Base-by-base conservation (phyloP, 2,888 invertebrate genomes). In the Amorpha juglandis region DNA sequence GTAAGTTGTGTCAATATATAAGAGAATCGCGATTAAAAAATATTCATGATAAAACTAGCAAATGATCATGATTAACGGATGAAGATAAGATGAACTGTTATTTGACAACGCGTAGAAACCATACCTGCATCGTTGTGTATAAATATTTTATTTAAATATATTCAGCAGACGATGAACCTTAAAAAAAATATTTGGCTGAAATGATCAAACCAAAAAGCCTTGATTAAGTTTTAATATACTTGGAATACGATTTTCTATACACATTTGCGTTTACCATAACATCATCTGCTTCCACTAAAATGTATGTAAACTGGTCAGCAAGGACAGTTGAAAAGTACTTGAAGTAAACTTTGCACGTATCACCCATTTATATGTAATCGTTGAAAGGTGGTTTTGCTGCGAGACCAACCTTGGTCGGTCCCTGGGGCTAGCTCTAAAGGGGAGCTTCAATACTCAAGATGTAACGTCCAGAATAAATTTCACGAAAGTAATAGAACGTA, bases 301-400 rank as follows among this genome's bases (percentile, higher is more conserved):
- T 38, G 7, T 38, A 9, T 9, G 9, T 7, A 38, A 7, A 38
- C 45, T 45, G 50, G 16, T 9, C 48, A 16, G 42, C 42, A 58
- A 42, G 42, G 12, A 12, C 19, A 16, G 58, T 38, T 16, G 38
- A 55, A 55, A 38, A 16, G 16, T 9, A 55, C 55, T n/a, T 35
- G 11, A 16, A 38, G 11, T 12, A 42, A 58, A 58, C 19, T 58
- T 19, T 42, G 42, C 38, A 58, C 42, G 42, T 58, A 16, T 38
- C 19, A 9, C 42, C 58, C 58, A 58, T 58, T 55, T 55, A 55
- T 55, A 55, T 33, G 35, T 35, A 58, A 63, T 48, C 65, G 74
- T 76, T 74, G 75, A 76, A 77, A 77, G 75, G 70, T 69, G 66
- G 65, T 68, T 68, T 70, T 70, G 42, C 8, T 11, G 58, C 21